Evolutionary conservation across 2,888 invertebrate species (phyloP).

Genomic region (Leptinotarsa peninsularis): DNA sequence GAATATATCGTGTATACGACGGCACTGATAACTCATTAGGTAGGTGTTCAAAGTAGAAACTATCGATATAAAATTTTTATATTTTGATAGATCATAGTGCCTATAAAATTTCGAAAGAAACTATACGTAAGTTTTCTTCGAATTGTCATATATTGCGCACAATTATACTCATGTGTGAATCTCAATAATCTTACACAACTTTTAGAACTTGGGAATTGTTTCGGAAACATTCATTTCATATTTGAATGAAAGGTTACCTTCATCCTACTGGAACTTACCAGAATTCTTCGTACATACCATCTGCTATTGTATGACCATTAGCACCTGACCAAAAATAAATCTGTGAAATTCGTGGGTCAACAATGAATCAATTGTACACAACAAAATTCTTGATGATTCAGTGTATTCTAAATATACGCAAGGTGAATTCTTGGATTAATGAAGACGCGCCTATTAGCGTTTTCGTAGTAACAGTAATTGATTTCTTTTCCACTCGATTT

Average conservation of each 20-base stretch:
- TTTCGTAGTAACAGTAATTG: constrained; percentile 10
- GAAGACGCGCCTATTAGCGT: not conserved
- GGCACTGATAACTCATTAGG: no score
- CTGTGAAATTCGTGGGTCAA: not conserved
- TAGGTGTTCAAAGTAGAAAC: no score
- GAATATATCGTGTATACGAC: no score
- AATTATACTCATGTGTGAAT: no score
- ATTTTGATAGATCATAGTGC: no score
- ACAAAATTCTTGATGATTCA: not conserved
- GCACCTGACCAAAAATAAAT: constrained; percentile 5
- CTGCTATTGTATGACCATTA: not conserved
- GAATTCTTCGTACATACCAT: not conserved
- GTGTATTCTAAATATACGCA: constrained; percentile 1
- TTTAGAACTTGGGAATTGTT: not conserved
- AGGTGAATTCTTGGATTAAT: constrained; percentile 6
- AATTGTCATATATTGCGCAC: no score
- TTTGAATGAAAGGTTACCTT: not conserved
- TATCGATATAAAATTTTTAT: no score
- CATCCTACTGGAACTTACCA: not conserved
- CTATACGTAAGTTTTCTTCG: no score
- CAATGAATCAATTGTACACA: not conserved
- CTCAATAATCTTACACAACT: no score
- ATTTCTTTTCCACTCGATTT: not conserved
- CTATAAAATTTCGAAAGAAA: no score
- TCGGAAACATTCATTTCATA: not conserved